Base-by-base conservation (phyloP, 1,140 invertebrate genomes). In the Ericerus pela region DNA sequence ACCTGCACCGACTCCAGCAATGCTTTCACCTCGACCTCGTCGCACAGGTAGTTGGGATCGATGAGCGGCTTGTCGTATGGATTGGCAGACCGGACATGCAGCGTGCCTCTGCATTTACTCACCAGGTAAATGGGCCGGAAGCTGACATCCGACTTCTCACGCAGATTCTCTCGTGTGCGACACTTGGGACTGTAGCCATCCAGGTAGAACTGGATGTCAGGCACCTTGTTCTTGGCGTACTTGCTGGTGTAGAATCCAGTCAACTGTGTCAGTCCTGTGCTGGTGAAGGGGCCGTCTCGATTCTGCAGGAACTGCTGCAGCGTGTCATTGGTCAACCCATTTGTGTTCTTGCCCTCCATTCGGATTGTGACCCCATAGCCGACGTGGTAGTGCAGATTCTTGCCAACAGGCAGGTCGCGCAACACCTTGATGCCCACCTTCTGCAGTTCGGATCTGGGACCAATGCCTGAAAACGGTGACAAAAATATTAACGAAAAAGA, bases 1-100 rank as follows among this genome's bases (percentile, higher is more conserved):
- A 63, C 10, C 12, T 52, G 43, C 1, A 67, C 16, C 1, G 53
- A 47, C 63, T 68, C 68, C 65, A 85, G 76, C 65, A 86, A 67
- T 30, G 79, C 67, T 59, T 77, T 73, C 6, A 85, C 67, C 63
- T 88, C 85, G 4, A 75, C 66, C 0, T 76, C 76, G 67, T 84
- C 70, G 0, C 76, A 66, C 31, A 82, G 82, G 64, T 89, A 91
- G 63, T 85, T 85, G 1, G 88, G 84, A 66, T 85, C 80, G 31
- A 94, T 87, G 2, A 77, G 65, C 0, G 90, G 89, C 61, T 81
- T 75, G 0, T 78, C 73, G n/a, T 71, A 67, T 0, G 86, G 81
- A 66, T 91, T 73, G 11, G 57, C n/a, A 24, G 59, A 58, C 0
- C 14, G 22, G 5, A 54, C 37, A 4, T 47, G 37, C 16, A 62